These are phyloP conservation scores for Platysteira castanea DNA, from an alignment of 2,113 vertebrate species.

Conservation along the genomic window DNA sequence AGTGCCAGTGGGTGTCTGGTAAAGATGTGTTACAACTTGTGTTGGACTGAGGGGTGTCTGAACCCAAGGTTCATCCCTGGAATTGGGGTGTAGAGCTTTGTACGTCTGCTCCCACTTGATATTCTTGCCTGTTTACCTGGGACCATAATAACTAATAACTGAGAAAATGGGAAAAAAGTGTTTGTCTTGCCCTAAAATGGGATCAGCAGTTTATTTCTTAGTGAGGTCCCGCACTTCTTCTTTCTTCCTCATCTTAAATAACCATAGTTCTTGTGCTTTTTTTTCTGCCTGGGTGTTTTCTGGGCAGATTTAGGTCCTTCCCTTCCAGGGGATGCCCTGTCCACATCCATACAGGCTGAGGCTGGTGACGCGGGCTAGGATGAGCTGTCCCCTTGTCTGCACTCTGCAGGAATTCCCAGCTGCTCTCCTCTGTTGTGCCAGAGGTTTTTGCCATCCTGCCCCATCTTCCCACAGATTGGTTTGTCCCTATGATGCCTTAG, in stretches of 20 bases:
- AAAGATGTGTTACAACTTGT: background rate
- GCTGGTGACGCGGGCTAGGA: fast-evolving
- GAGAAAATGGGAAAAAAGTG: background rate
- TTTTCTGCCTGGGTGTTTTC: background rate
- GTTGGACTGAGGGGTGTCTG: background rate
- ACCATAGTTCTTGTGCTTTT: too few species aligned
- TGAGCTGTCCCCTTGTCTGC: background rate
- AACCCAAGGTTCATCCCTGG: background rate
- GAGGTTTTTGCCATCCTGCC: background rate
- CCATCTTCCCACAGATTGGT: background rate
- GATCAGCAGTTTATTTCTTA: background rate
- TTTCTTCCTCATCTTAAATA: background rate
- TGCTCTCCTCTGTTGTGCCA: background rate
- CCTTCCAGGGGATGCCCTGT: fast-evolving
- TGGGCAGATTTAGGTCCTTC: background rate
- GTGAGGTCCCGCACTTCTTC: background rate
- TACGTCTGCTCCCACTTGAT: background rate
- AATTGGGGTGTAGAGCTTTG: background rate
- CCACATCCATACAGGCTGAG: background rate
- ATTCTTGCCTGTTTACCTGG: background rate
- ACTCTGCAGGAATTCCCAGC: background rate
- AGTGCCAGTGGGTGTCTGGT: background rate
- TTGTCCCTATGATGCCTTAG: too few species aligned
- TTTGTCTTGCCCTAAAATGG: background rate
- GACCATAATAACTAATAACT: background rate